Evolutionary conservation across 2,113 vertebrate species (phyloP), one percentile per base, ranked within the genome.

Genomic region (Drymodes brunneopygia): DNA sequence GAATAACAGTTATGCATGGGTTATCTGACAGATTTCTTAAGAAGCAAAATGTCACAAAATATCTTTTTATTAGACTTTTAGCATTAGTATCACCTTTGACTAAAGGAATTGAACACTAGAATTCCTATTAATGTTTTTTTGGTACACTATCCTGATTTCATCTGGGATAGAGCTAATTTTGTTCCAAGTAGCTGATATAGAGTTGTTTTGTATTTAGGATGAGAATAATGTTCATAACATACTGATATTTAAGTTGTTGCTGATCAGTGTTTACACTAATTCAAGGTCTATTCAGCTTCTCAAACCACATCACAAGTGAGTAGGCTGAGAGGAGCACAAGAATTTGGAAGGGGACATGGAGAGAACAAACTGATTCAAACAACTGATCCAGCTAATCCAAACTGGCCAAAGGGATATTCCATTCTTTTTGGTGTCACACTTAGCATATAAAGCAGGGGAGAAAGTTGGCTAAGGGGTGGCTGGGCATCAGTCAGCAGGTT

Each of bases 361-460:
- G 33, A 61, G 12, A 73, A 10, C 4, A n/a, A n/a, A n/a, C n/a
- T n/a, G n/a, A n/a, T n/a, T n/a, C n/a, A n/a, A n/a, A n/a, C n/a
- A n/a, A n/a, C n/a, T n/a, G n/a, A n/a, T n/a, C n/a, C n/a, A 47
- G 16, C 5, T 4, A 7, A 60, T 23, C 16, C 20, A 45, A 45
- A 25, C 11, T 31, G 24, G 13, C 11, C 28, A n/a, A 45, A 53
- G 45, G 7, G 29, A n/a, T 51, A 14, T 29, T 29, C 9, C 15
- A n/a, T 66, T 74, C 8, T 12, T 11, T 50, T 3, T 33, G 27
- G 15, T 51, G 10, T 29, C 36, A 44, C 1, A 1, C 2, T 50
- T 56, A n/a, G 12, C 9, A 3, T 33, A 28, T 8, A n/a, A 51
- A 51, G 2, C 12, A 33, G 6, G 4, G 2, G 7, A 6, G 6